Evolutionary conservation across 2,113 vertebrate species (phyloP).

Genomic region (Syngnathus typhle): DNA sequence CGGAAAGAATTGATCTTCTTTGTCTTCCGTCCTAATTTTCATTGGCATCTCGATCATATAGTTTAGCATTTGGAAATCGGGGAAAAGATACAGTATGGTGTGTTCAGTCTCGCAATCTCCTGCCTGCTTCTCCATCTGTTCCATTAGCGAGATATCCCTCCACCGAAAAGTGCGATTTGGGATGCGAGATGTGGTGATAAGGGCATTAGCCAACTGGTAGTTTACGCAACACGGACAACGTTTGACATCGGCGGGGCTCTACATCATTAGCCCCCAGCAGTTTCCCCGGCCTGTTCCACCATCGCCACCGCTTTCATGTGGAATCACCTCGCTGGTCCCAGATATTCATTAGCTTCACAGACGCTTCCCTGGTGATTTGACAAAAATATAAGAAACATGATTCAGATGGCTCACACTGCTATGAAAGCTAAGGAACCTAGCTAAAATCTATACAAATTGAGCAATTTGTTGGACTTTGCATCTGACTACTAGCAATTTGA

Average conservation of each 20-base stretch:
- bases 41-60: background rate
- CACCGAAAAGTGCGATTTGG: background rate
- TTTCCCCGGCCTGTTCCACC: conserved; percentile 38
- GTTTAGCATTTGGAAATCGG: background rate
- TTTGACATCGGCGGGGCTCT: conserved; percentile 24
- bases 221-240: conserved; percentile 12
- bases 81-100: background rate
- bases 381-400: background rate
- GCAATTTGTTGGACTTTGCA: too few relatives aligned
- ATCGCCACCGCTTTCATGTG: conserved; percentile 41
- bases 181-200: too few relatives aligned
- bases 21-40: background rate
- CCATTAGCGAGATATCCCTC: too few relatives aligned
- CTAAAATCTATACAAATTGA: too few relatives aligned
- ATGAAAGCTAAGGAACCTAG: too few relatives aligned
- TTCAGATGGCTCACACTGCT: background rate
- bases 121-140: conserved; percentile 1
- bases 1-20: background rate
- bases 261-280: conserved; percentile 48
- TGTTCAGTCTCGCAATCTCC: background rate
- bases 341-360: conserved; percentile 15
- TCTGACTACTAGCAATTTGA: too few relatives aligned
- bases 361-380: conserved; percentile 37
- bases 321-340: conserved; percentile 39
- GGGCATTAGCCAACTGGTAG: conserved; percentile 10